A percentile compares a stretch with the other conserved stretches of the same genome.
These are phyloP conservation scores for Macrophya alboannulata DNA, from an alignment of 2,888 invertebrate species.

Conservation along the genomic window DNA sequence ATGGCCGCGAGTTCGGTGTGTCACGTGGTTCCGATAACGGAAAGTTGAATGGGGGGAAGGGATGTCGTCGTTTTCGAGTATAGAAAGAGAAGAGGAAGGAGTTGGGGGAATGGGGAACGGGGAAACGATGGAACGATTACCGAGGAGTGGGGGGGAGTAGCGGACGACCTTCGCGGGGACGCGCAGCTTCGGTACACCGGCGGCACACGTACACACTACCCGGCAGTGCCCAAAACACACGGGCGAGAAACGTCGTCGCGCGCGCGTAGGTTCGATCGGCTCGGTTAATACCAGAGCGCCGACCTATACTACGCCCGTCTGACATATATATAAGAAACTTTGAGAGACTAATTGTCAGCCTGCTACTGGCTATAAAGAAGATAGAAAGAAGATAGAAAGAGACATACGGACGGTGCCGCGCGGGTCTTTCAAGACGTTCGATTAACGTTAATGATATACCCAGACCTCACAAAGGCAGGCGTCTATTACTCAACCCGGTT, in stretches of 20 bases:
- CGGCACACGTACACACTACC: constrained; percentile 7
- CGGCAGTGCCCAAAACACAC: constrained; percentile 38
- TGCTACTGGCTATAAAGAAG: not conserved
- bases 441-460: not conserved
- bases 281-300: not conserved
- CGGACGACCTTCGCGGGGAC: constrained; percentile 76
- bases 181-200: constrained; percentile 59
- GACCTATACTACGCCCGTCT: constrained; percentile 32
- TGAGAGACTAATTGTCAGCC: not conserved
- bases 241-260: constrained; percentile 39
- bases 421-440: not conserved
- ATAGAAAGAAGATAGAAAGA: not conserved
- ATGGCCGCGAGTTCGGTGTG: constrained; percentile 67
- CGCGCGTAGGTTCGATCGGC: constrained; percentile 42
- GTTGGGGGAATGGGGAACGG: constrained; percentile 45
- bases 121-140: constrained; percentile 57
- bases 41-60: constrained; percentile 52
- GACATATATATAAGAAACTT: constrained; percentile 18
- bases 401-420: not conserved
- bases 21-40: constrained; percentile 65
- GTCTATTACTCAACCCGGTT: constrained; percentile 22
- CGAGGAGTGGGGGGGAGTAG: constrained; percentile 62
- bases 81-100: constrained; percentile 39
- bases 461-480: not conserved
- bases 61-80: constrained; percentile 43